Evolutionary conservation across 2,888 invertebrate genomes (phyloP), one percentile per base, ranked within the genome.

Genomic region (Diachrysia chrysitis): DNA sequence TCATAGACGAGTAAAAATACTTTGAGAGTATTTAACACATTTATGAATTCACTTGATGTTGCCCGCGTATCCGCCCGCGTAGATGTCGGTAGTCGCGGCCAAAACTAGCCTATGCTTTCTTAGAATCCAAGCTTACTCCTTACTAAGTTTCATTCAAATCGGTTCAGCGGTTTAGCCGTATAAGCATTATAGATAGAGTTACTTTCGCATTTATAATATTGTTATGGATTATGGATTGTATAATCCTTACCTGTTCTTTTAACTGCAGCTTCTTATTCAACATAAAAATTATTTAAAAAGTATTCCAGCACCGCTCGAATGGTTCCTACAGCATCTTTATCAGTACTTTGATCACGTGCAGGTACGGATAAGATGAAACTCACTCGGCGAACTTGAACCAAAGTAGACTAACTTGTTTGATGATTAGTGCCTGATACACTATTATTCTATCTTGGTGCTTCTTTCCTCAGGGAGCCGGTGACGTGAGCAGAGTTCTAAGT

Each of bases 381-480:
- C 73, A 48, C 48, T 14, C 12, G 29, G 42, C 23, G 6, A 57
- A 63, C 61, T 65, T 29, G 21, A 32, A 23, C 32, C 59, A 23
- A 48, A 37, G 62, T n/a, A 21, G 29, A 56, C 32, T 71, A 46
- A 35, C 35, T 63, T 23, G 29, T 37, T 32, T 1, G 6, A 48
- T 66, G 48, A 64, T 73, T 55, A 66, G 62, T 54, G 7, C 48
- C 63, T 62, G 66, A 69, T 78, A 66, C 63, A 63, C 63, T 29
- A 61, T 67, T 61, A 63, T 77, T 67, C 61, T 67, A 51, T 59
- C 42, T 29, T 66, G 35, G 53, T 19, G 51, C 51, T 10, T 25
- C 19, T 57, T 73, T 58, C 46, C 57, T 60, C n/a, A n/a, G n/a
- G n/a, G n/a, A 25, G 5, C 5, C 54, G 16, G 32, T 7, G 12